Evolutionary conservation across 1,140 invertebrate genomes (phyloP).

Genomic region (Belonocnema kinseyi): DNA sequence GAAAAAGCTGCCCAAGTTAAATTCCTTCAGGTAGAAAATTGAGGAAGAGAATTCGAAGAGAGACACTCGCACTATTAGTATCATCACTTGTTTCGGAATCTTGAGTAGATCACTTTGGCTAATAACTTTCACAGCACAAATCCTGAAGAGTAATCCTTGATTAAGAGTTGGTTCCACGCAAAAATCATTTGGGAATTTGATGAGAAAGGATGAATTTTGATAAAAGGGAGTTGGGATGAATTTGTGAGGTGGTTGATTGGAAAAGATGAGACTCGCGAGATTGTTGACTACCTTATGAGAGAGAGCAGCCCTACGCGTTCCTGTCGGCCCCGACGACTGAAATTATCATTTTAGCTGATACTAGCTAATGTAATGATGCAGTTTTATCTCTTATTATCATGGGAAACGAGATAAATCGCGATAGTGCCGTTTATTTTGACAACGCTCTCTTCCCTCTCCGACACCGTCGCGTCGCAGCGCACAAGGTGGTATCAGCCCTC

Average conservation of each 20-base stretch:
- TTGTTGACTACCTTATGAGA: slow-evolving; percentile 29
- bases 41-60: too few species aligned
- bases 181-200: too few species aligned
- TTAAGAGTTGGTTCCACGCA: too few species aligned
- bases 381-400: slow-evolving; percentile 78
- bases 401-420: slow-evolving; percentile 77
- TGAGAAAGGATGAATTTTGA: too few species aligned
- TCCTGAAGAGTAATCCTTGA: too few species aligned
- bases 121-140: too few species aligned
- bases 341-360: slow-evolving; percentile 77
- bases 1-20: too few species aligned
- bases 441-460: slow-evolving; percentile 63
- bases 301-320: slow-evolving; percentile 67
- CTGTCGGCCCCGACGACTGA: slow-evolving; percentile 71
- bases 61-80: too few species aligned
- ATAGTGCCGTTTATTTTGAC: slow-evolving; percentile 77
- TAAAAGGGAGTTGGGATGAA: background rate
- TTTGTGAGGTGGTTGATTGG: background rate
- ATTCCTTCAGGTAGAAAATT: too few species aligned
- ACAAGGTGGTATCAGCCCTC: slow-evolving; percentile 51
- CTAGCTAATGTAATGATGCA: slow-evolving; percentile 76
- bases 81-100: too few species aligned
- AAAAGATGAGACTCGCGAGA: slow-evolving; percentile 8
- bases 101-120: too few species aligned
- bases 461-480: slow-evolving; percentile 41